A percentile compares a stretch with the other conserved stretches of the same genome.
phyloP scores from a whole-genome alignment of 2,888 invertebrate species.

The Aleiodes alternator region DNA sequence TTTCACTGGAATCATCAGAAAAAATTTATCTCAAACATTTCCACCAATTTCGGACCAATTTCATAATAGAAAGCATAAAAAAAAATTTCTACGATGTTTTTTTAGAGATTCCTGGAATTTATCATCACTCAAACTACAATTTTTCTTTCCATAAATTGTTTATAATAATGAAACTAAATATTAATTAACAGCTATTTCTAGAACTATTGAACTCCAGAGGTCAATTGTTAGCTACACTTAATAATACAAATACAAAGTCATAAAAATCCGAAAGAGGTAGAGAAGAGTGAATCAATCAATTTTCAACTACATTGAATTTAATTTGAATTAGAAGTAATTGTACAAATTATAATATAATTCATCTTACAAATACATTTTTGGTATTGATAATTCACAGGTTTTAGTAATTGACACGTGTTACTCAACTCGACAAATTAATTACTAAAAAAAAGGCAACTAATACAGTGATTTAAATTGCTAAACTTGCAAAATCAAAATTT shows the following conservation, averaged over 20 bases:
- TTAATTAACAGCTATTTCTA: not conserved
- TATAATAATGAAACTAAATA: not conserved
- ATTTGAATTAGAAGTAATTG: not conserved
- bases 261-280: not conserved
- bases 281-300: not conserved
- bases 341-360: not conserved
- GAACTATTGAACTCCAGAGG: slow-evolving; percentile 4
- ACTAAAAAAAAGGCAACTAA: not conserved
- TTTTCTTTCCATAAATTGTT: no score
- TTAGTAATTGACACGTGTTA: not conserved
- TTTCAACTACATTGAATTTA: not conserved
- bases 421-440: no score
- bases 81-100: no score
- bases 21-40: no score
- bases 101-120: no score
- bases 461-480: not conserved
- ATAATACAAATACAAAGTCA: not conserved
- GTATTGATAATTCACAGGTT: slow-evolving; percentile 9
- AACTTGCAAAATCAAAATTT: not conserved
- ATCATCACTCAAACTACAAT: no score
- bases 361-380: slow-evolving; percentile 5
- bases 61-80: no score
- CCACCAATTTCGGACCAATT: no score
- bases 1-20: no score
- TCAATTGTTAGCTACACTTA: not conserved